These are phyloP conservation scores for Hestina assimilis DNA, from an alignment of 1,140 invertebrate species.

Conservation along the genomic window DNA sequence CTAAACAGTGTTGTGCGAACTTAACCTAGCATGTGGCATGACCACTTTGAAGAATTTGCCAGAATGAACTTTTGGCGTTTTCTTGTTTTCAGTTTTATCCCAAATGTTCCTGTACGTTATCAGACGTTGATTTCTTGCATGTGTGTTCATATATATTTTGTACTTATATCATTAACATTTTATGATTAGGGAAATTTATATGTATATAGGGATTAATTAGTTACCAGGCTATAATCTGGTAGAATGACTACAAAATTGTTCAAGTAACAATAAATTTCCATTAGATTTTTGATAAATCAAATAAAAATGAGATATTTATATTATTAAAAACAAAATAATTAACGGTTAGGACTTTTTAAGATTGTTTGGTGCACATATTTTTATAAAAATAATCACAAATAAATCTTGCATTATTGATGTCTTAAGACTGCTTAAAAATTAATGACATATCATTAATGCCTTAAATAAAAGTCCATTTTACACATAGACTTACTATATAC, in stretches of 20 bases:
- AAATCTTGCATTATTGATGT: not conserved
- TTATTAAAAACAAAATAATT: not conserved
- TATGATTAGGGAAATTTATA: slow-evolving; percentile 1
- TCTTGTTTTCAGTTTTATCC: slow-evolving; percentile 28
- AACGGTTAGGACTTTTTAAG: not conserved
- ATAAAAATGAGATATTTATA: too few species aligned
- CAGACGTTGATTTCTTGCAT: slow-evolving; percentile 41
- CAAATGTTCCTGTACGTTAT: slow-evolving; percentile 39
- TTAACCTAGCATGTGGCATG: slow-evolving; percentile 61
- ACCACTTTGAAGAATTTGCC: slow-evolving; percentile 32
- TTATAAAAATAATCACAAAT: not conserved
- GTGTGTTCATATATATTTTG: slow-evolving; percentile 36
- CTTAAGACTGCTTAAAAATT: not conserved
- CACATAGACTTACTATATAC: too few species aligned
- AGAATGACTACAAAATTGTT: not conserved
- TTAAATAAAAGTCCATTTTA: too few species aligned
- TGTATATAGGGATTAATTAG: slow-evolving; percentile 16
- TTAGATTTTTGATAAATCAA: too few species aligned
- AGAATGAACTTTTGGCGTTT: slow-evolving; percentile 28
- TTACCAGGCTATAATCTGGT: slow-evolving; percentile 4
- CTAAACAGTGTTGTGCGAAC: slow-evolving; percentile 28
- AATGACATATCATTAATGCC: not conserved
- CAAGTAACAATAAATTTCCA: too few species aligned
- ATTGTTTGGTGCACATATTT: not conserved
- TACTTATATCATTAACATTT: slow-evolving; percentile 28